A percentile compares a stretch with the other conserved stretches of the same genome.
Evolutionary conservation across 2,888 invertebrate genomes (phyloP).

Genomic region (Drosophila setosimentum): DNA sequence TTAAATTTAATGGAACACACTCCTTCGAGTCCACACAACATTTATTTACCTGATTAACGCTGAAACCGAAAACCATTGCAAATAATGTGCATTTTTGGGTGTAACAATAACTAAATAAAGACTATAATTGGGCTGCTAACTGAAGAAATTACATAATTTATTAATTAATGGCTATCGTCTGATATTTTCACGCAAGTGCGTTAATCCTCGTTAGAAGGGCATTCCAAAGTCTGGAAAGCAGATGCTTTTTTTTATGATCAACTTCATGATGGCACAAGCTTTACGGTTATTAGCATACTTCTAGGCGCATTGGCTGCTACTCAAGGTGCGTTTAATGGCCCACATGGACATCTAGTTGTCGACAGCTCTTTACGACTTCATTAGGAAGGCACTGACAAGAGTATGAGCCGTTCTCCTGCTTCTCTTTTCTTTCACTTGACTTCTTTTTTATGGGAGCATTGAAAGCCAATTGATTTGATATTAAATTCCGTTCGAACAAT

Average conservation of each 20-base stretch:
- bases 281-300: conserved; percentile 79
- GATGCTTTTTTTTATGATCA: conserved; percentile 60
- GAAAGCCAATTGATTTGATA: conserved; percentile 75
- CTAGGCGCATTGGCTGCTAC: conserved; percentile 55
- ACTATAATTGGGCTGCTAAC: conserved; percentile 26
- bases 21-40: conserved; percentile 42
- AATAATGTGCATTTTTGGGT: conserved; percentile 32
- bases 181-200: background rate
- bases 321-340: conserved; percentile 58
- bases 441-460: conserved; percentile 34
- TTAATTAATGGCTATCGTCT: conserved; percentile 34
- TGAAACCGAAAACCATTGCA: conserved; percentile 27
- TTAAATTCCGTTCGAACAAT: conserved; percentile 52
- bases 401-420: conserved; percentile 21
- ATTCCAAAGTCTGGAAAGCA: conserved; percentile 24
- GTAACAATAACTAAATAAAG: conserved; percentile 20
- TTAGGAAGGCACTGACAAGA: conserved; percentile 65
- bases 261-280: conserved; percentile 62
- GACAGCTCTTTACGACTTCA: conserved; percentile 75
- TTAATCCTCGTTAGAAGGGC: conserved; percentile 15
- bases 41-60: conserved; percentile 52
- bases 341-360: conserved; percentile 62
- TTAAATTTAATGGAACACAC: conserved; percentile 50
- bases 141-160: conserved; percentile 19
- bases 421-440: background rate